Conservation (phyloP, 2,797 vertebrate species). For the Ibycter americanus region DNA sequence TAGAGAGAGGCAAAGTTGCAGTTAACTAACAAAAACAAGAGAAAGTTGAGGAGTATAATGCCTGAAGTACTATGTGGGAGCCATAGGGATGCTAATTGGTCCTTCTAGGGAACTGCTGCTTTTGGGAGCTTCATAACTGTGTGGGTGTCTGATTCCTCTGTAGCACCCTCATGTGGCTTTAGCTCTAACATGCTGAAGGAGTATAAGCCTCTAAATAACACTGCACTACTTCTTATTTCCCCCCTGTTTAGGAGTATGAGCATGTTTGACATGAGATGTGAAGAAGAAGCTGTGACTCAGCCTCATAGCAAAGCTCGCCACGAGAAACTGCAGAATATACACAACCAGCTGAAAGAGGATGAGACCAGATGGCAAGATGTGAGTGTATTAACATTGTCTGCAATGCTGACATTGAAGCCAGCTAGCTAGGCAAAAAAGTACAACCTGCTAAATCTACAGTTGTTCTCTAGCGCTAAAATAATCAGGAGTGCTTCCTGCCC, state of each 20-base stretch:
- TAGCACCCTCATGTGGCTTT: conserved; percentile 64
- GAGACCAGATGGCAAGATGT: conserved; percentile 97
- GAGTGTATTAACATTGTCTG: conserved; percentile 59
- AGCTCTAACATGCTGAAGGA: neutral
- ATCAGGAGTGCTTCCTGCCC: neutral
- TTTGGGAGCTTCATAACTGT: neutral
- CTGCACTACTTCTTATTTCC: neutral
- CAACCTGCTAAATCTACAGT: neutral
- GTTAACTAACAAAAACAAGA: neutral
- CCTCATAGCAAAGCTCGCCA: conserved; percentile 93
- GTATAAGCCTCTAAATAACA: neutral
- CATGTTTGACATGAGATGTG: conserved; percentile 94
- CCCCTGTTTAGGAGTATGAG: conserved; percentile 86
- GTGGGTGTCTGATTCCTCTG: neutral
- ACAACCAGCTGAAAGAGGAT: conserved; percentile 91
- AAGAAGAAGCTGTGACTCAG: conserved; percentile 82
- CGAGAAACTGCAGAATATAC: conserved; percentile 89
- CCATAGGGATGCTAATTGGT: neutral
- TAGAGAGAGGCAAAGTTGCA: neutral
- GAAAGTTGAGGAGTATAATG: neutral
- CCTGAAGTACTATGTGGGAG: neutral
- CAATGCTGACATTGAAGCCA: neutral
- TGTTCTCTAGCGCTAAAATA: neutral
- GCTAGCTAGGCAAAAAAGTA: neutral
- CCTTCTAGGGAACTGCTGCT: neutral